Conservation (phyloP, 2,888 invertebrate genomes). For the Oligia fasciuncula region DNA sequence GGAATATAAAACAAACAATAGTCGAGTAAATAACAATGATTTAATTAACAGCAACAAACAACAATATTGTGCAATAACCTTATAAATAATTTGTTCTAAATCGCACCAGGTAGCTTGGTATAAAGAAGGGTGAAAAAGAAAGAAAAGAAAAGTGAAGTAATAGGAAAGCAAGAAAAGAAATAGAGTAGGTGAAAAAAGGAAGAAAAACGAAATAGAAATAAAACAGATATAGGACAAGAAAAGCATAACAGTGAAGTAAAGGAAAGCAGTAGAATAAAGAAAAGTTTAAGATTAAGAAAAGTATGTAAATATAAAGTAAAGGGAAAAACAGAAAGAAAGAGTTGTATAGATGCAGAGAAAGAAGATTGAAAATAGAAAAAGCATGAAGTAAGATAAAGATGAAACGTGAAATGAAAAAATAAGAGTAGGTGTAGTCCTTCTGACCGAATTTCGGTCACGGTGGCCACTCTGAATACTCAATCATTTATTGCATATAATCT, state of each 20-base stretch:
- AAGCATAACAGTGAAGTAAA: not conserved
- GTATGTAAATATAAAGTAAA: not conserved
- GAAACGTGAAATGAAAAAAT: constrained; percentile 5
- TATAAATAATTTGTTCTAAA: constrained; percentile 71
- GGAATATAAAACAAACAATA: constrained; percentile 66
- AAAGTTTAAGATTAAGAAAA: not conserved
- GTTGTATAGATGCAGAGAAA: not conserved
- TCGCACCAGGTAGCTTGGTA: constrained; percentile 79
- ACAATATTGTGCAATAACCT: constrained; percentile 72
- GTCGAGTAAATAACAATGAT: constrained; percentile 68
- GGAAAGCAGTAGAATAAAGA: constrained; percentile 3
- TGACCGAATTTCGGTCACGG: not conserved
- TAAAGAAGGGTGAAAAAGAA: constrained; percentile 10
- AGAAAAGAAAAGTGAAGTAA: not conserved
- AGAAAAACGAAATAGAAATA: not conserved
- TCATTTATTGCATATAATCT: not conserved
- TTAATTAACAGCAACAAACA: constrained; percentile 76
- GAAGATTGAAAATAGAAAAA: constrained; percentile 1
- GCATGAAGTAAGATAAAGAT: not conserved
- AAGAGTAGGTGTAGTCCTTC: not conserved
- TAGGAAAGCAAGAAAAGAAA: constrained; percentile 11
- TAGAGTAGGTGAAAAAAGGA: not conserved
- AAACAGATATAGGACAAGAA: not conserved
- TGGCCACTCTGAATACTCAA: not conserved
- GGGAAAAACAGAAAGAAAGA: not conserved